Percentiles rank a stretch among this genome's conserved stretches.
These are phyloP conservation scores for Formica aserva DNA, from an alignment of 2,888 invertebrate species.

Conservation along the genomic window DNA sequence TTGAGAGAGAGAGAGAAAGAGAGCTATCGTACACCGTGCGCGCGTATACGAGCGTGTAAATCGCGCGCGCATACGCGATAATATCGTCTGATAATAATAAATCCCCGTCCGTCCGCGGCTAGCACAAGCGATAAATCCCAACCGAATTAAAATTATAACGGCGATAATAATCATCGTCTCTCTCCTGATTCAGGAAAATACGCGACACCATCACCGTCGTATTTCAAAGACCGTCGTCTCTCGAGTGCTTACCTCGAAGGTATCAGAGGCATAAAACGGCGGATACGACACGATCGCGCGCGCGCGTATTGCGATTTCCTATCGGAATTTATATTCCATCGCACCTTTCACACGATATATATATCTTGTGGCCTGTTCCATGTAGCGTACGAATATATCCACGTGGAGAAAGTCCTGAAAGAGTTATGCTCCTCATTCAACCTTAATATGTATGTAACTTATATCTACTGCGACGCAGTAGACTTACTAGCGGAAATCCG, in stretches of 20 bases:
- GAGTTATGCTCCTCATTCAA: constrained; percentile 47
- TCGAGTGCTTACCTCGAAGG: constrained; percentile 37
- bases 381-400: constrained; percentile 10
- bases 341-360: constrained; percentile 36
- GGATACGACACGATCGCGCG: constrained; percentile 38
- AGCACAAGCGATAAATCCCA: constrained; percentile 49
- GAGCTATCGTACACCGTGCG: constrained; percentile 9
- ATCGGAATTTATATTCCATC: constrained; percentile 53
- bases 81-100: constrained; percentile 68
- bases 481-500: constrained; percentile 36
- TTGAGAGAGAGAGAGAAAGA: too few relatives aligned
- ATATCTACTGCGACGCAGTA: constrained; percentile 6
- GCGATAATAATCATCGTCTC: constrained; percentile 30
- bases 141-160: constrained; percentile 49
- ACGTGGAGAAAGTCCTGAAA: constrained; percentile 27
- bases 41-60: constrained; percentile 44
- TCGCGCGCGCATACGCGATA: constrained; percentile 67
- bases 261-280: constrained; percentile 42
- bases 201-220: constrained; percentile 11
- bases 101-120: constrained; percentile 54
- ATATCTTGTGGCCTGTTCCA: constrained; percentile 14
- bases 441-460: constrained; percentile 40
- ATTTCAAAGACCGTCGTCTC: constrained; percentile 35
- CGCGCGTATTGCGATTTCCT: constrained; percentile 45
- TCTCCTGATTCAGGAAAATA: constrained; percentile 11